phyloP scores from a whole-genome alignment of 1,140 invertebrate genomes.

The Pinna nobilis region DNA sequence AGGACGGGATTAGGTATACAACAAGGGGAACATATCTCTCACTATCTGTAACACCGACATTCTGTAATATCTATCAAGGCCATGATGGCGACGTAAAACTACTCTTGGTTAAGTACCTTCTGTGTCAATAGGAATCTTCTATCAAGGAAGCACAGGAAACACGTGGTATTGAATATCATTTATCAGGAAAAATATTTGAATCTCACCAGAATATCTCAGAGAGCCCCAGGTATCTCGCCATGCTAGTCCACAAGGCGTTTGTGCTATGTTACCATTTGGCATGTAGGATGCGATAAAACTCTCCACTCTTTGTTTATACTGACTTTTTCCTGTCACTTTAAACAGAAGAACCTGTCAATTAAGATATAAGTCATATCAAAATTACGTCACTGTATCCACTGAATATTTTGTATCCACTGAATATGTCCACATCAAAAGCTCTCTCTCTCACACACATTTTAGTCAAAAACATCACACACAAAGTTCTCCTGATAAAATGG shows the following conservation, averaged over 20 bases:
- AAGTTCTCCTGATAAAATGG: neutral
- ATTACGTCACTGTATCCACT: constrained; percentile 78
- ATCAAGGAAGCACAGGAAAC: neutral
- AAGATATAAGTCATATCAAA: constrained; percentile 69
- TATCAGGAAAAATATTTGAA: neutral
- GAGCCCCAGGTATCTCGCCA: constrained; percentile 62
- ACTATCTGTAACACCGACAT: too few species aligned
- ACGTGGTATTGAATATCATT: neutral
- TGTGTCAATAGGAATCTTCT: neutral
- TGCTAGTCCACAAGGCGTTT: constrained; percentile 64
- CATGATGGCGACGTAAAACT: neutral
- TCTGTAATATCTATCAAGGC: neutral
- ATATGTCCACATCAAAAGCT: constrained; percentile 73
- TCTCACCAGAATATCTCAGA: constrained; percentile 59
- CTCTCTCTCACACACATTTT: neutral
- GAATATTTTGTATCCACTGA: constrained; percentile 74
- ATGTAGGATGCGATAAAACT: constrained; percentile 42
- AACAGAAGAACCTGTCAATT: constrained; percentile 73
- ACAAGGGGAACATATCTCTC: too few species aligned
- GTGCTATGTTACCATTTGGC: constrained; percentile 44
- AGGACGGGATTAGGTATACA: too few species aligned
- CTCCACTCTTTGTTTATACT: constrained; percentile 39
- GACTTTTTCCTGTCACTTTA: constrained; percentile 33
- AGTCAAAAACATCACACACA: neutral
- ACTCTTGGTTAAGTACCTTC: neutral